Evolutionary conservation across 2,797 vertebrate species (phyloP).

Genomic region (Telmatherina bonti): DNA sequence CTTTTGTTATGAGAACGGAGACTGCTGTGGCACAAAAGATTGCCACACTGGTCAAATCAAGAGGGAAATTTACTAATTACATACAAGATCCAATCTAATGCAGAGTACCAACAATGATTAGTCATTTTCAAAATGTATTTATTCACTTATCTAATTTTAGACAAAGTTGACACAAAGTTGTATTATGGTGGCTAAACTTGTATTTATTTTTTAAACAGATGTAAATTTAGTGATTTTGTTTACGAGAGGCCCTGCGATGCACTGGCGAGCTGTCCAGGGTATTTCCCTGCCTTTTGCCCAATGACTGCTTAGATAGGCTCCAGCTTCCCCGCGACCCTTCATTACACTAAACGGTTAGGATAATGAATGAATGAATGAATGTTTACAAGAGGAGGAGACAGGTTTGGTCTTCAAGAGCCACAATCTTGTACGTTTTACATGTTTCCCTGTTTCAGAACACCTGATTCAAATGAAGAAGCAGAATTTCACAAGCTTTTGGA

Average conservation of each 20-base stretch:
- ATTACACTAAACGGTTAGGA: too few species aligned
- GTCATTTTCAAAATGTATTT: slow-evolving; percentile 3
- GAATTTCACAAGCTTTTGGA: too few species aligned
- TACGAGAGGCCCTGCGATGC: not conserved
- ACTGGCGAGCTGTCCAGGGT: too few species aligned
- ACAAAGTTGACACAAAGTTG: slow-evolving; percentile 20
- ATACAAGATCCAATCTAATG: slow-evolving; percentile 53
- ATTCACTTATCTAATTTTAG: not conserved
- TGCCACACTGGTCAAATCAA: slow-evolving; percentile 74
- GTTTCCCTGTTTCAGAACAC: too few species aligned
- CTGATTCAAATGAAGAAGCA: too few species aligned
- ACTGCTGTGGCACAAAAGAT: slow-evolving; percentile 53
- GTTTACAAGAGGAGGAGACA: too few species aligned
- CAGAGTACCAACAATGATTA: slow-evolving; percentile 39
- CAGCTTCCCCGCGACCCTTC: too few species aligned
- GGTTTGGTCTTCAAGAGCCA: too few species aligned
- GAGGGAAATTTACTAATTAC: slow-evolving; percentile 67
- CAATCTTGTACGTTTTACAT: too few species aligned
- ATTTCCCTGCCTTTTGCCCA: too few species aligned
- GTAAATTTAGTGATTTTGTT: not conserved
- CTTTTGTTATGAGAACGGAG: slow-evolving; percentile 74
- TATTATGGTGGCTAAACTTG: not conserved
- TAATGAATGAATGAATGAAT: too few species aligned
- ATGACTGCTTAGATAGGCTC: too few species aligned
- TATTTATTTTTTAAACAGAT: not conserved